A percentile compares a stretch with the other conserved stretches of the same genome.
These are phyloP conservation scores for Parambassis ranga DNA, from an alignment of 2,797 vertebrate species.

Conservation along the genomic window DNA sequence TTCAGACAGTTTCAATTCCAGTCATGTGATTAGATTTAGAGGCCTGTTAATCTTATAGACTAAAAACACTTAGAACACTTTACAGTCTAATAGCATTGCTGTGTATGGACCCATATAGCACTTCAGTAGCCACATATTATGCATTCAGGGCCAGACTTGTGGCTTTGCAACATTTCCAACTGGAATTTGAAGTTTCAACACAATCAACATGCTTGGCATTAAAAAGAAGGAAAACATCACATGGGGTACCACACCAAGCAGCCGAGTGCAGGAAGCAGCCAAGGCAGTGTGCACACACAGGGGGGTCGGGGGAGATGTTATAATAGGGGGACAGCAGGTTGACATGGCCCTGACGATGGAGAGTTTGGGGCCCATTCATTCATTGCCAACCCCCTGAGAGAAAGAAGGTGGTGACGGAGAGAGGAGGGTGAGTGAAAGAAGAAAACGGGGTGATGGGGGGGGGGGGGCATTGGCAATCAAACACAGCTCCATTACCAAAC, in stretches of 20 bases:
- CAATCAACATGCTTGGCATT: conserved; percentile 19
- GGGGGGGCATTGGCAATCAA: neutral
- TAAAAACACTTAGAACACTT: conserved; percentile 33
- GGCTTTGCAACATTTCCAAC: conserved; percentile 8
- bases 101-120: conserved; percentile 9
- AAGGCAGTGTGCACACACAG: conserved; percentile 32
- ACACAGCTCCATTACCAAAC: conserved; percentile 41
- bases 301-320: neutral
- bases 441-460: conserved; percentile 12
- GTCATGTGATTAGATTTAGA: conserved; percentile 62
- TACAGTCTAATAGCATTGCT: neutral
- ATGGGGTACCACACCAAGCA: neutral
- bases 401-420: neutral
- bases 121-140: conserved; percentile 12
- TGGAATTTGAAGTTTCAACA: conserved; percentile 31
- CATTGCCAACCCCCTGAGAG: conserved; percentile 15
- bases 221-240: conserved; percentile 28
- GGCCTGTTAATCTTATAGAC: conserved; percentile 44
- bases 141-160: conserved; percentile 20
- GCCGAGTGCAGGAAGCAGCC: conserved; percentile 5
- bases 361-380: conserved; percentile 40
- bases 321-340: conserved; percentile 22
- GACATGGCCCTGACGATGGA: conserved; percentile 31
- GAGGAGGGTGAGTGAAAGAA: conserved; percentile 3
- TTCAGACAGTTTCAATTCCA: conserved; percentile 31